phyloP scores from a whole-genome alignment of 2,888 invertebrate genomes.

The Hypomecis punctinalis region DNA sequence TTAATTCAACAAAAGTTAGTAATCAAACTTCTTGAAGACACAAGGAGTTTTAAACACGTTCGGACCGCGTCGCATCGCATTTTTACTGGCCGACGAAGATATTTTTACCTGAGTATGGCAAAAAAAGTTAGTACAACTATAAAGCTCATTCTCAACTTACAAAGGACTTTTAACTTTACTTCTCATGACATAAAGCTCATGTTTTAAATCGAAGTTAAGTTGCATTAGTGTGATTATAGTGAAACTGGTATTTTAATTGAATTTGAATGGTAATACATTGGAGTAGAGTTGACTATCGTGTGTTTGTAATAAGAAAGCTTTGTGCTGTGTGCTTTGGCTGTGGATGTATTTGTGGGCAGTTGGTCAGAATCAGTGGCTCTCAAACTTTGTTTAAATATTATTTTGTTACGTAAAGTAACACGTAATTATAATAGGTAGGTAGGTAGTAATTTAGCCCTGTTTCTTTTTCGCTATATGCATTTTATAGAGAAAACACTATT shows the following conservation, averaged over 20 bases:
- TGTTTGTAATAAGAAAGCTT: conserved; percentile 55
- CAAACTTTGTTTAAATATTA: conserved; percentile 56
- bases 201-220: conserved; percentile 45
- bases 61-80: conserved; percentile 62
- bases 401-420: neutral
- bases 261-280: conserved; percentile 30
- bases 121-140: conserved; percentile 69
- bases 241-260: conserved; percentile 36
- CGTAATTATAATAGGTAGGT: too few species aligned
- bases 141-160: conserved; percentile 47
- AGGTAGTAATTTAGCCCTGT: too few species aligned
- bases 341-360: conserved; percentile 77
- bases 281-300: conserved; percentile 41
- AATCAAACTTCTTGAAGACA: conserved; percentile 36
- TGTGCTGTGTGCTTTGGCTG: conserved; percentile 59
- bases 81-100: conserved; percentile 73
- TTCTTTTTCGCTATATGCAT: too few species aligned
- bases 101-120: conserved; percentile 80
- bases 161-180: conserved; percentile 41
- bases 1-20: conserved; percentile 47
- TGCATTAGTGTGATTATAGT: conserved; percentile 67
- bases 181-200: neutral
- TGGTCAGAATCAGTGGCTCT: conserved; percentile 67
- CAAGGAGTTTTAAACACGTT: conserved; percentile 51
- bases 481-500: too few species aligned